Evolutionary conservation across 1,140 invertebrate genomes (phyloP).

Genomic region (Psix sp.): DNA sequence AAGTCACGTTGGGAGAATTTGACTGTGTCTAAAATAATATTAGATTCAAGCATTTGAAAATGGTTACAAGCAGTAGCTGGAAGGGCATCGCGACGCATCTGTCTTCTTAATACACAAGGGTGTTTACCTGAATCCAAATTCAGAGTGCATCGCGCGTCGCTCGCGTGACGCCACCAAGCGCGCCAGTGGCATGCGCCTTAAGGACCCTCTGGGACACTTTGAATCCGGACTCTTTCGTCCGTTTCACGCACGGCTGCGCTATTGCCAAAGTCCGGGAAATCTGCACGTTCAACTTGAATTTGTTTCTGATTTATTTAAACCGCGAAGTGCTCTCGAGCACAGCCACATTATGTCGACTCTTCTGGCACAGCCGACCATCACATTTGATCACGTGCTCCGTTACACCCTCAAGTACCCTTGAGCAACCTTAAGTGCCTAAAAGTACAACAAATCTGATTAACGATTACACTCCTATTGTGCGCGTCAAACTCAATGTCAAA

Average conservation of each 20-base stretch:
- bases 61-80: conserved; percentile 39
- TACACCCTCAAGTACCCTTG: conserved; percentile 56
- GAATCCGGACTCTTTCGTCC: conserved; percentile 36
- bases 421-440: conserved; percentile 17
- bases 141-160: conserved; percentile 43
- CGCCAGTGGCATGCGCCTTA: conserved; percentile 26
- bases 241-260: conserved; percentile 58
- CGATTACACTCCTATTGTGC: not conserved
- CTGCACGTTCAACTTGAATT: conserved; percentile 42
- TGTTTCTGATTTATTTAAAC: conserved; percentile 64
- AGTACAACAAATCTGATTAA: conserved; percentile 24
- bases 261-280: conserved; percentile 29
- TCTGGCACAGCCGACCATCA: conserved; percentile 30
- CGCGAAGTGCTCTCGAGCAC: conserved; percentile 57
- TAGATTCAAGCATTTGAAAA: conserved; percentile 45
- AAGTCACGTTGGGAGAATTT: conserved; percentile 31
- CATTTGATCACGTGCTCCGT: conserved; percentile 61
- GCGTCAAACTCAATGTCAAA: too few species aligned
- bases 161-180: conserved; percentile 26
- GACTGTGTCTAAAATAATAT: conserved; percentile 29
- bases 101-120: conserved; percentile 62
- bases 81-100: conserved; percentile 35
- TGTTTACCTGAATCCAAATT: conserved; percentile 58
- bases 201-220: conserved; percentile 57
- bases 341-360: conserved; percentile 56